phyloP scores from a whole-genome alignment of 30 jellyfish, hydroid and myxozoan species.

The Aurelia sp. region DNA sequence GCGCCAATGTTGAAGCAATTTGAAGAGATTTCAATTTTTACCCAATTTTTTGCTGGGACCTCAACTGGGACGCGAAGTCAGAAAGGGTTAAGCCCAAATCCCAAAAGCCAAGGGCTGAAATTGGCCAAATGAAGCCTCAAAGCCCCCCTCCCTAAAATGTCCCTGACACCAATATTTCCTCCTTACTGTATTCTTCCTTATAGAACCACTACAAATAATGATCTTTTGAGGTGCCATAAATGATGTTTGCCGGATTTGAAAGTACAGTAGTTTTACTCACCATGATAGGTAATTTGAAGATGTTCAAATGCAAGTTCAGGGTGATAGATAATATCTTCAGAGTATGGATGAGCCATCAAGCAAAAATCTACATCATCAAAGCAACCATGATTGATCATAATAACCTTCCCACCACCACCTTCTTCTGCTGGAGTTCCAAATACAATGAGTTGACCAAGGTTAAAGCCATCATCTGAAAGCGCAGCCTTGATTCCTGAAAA shows the following conservation, averaged over 20 bases:
- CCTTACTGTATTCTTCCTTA: too few species aligned
- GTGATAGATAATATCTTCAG: constrained; percentile 60
- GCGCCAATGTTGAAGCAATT: too few species aligned
- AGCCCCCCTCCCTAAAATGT: too few species aligned
- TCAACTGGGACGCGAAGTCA: too few species aligned
- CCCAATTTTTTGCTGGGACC: too few species aligned
- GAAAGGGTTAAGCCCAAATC: too few species aligned
- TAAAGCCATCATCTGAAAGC: not conserved
- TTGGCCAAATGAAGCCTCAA: too few species aligned
- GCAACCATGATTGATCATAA: constrained; percentile 81
- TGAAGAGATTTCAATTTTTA: too few species aligned
- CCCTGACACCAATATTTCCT: too few species aligned
- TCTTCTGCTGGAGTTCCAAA: constrained; percentile 99
- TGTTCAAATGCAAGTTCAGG: constrained; percentile 63
- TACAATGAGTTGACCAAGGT: constrained; percentile 59
- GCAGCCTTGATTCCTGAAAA: constrained; percentile 52
- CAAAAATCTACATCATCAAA: constrained; percentile 93
- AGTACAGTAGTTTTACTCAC: constrained; percentile 16
- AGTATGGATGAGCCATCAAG: constrained; percentile 97
- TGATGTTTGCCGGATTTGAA: not conserved
- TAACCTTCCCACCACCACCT: constrained; percentile 96
- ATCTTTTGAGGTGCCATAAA: too few species aligned
- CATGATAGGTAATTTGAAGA: constrained; percentile 55
- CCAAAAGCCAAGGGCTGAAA: too few species aligned
- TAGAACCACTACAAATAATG: too few species aligned